Conservation (phyloP, 2,888 invertebrate species). For the Mythimna albipuncta region DNA sequence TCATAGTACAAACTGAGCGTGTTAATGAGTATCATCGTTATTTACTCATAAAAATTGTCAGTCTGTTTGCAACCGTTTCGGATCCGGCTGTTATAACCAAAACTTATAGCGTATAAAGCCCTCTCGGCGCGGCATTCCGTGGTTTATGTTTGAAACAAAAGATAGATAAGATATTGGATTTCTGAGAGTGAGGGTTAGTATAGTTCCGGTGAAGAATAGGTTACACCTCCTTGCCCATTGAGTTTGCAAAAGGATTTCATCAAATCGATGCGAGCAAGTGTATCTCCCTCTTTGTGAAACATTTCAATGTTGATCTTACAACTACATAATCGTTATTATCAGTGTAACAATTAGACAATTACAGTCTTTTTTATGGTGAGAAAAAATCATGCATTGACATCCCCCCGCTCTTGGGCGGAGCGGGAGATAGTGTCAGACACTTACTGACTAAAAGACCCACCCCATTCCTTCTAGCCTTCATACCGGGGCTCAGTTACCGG, state of each 20-base stretch:
- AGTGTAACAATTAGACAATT: too few species aligned
- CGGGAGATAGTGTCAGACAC: too few species aligned
- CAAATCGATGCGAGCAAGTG: not conserved
- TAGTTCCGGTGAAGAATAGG: slow-evolving; percentile 4
- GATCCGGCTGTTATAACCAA: too few species aligned
- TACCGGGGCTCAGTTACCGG: too few species aligned
- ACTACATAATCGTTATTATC: not conserved
- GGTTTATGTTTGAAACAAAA: slow-evolving; percentile 1
- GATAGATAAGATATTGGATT: not conserved
- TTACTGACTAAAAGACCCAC: too few species aligned
- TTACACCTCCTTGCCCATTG: not conserved
- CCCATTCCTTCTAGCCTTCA: too few species aligned
- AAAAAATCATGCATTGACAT: too few species aligned
- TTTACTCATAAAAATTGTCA: too few species aligned
- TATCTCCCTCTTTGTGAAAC: not conserved
- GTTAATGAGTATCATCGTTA: not conserved
- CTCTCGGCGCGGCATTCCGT: not conserved
- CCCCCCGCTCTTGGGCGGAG: too few species aligned
- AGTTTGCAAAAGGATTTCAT: not conserved
- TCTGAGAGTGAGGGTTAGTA: not conserved
- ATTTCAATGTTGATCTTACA: not conserved
- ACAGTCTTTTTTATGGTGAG: too few species aligned
- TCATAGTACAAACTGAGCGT: not conserved
- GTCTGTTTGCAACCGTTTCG: too few species aligned
- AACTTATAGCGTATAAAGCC: too few species aligned